Evolutionary conservation across 2,113 vertebrate genomes (phyloP), one percentile per base, ranked within the genome.

Genomic region (Sceloporus tristichus): DNA sequence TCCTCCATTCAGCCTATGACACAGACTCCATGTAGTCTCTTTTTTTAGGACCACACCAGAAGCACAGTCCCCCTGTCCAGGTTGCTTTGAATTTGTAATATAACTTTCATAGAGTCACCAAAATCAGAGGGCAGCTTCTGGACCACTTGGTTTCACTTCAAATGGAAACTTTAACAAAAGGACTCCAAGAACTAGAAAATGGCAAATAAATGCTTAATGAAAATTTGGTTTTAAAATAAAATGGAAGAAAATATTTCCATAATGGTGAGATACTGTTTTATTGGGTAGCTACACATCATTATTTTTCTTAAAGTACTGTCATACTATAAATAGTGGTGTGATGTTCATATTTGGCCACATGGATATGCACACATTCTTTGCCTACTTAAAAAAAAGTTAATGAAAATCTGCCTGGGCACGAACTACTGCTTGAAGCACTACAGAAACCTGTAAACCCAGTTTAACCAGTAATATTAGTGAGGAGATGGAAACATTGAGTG

Each of bases 391-490:
- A 34, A 74, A 48, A 76, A 38, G 9, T 54, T 53, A 71, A 73
- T 54, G 48, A 83, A 68, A 40, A 83, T 59, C 38, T 25, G 80
- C 56, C n/a, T 76, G 59, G 80, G 42, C 80, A 77, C 75, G 87
- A 77, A 40, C 9, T 53, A n/a, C 42, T 77, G 42, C 54, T 62
- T 74, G 79, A 76, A 76, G 56, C 40, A 29, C 40, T 18, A 77
- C 81, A 78, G 62, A 87, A 83, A 88, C 71, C 40, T 83, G 80
- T n/a, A 77, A 76, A 77, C 81, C 85, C 40, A 83, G 87, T 42
- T 54, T 54, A 83, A 83, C 80, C 73, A 77, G 56, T 38, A 29
- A 65, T 25, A 6, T 65, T 11, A 75, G 68, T 27, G 21, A 19
- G 3, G 19, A 81, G 38, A 87, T 27, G 56, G 56, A 48, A 62